Percentiles rank a stretch among this genome's conserved stretches.
phyloP scores from a whole-genome alignment of 2,797 vertebrate genomes.

The Gallinago nigripennis region DNA sequence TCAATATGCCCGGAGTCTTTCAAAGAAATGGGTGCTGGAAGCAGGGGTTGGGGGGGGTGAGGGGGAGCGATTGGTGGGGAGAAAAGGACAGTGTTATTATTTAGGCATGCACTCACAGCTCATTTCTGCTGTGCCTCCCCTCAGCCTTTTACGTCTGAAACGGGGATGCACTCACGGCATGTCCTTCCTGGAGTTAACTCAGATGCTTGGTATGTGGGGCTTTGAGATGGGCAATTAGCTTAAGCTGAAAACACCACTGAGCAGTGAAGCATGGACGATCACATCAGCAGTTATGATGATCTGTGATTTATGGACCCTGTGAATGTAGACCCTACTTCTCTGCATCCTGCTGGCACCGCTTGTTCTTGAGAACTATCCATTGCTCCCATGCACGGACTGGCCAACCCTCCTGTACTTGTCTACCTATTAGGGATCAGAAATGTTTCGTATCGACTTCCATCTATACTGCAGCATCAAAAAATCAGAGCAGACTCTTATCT shows the following conservation, averaged over 20 bases:
- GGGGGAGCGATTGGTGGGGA: neutral
- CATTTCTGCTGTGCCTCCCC: neutral
- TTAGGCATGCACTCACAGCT: neutral
- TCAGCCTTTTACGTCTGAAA: neutral
- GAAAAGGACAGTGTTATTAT: neutral
- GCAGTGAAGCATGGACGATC: neutral
- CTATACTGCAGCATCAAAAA: neutral
- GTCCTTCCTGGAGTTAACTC: neutral
- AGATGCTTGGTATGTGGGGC: neutral
- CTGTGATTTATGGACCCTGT: neutral
- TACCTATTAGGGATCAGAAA: neutral
- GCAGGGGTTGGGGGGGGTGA: neutral
- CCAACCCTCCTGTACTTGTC: neutral
- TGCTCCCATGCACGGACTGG: neutral
- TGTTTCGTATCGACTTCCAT: neutral
- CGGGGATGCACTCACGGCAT: neutral
- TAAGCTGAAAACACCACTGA: neutral
- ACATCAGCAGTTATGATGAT: rapidly evolving
- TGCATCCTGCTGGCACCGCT: neutral
- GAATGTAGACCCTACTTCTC: neutral
- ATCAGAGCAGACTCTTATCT: neutral
- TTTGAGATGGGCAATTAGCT: neutral
- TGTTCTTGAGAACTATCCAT: neutral
- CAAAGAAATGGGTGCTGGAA: neutral
- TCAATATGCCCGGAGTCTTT: neutral